phyloP scores from a whole-genome alignment of 2,797 vertebrate species.

The Leontocebus nigricollis region DNA sequence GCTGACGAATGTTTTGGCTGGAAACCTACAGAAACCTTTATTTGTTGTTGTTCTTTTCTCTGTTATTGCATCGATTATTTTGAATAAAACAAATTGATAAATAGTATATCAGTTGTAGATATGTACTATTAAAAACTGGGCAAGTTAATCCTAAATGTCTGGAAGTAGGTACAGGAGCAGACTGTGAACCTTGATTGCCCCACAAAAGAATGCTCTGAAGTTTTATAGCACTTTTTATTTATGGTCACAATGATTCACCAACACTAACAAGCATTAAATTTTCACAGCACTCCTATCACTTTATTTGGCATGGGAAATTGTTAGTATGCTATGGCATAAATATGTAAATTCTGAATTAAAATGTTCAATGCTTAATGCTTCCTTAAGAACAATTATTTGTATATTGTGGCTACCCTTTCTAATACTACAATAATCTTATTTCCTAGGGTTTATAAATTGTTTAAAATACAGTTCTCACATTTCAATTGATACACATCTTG shows the following conservation, averaged over 20 bases:
- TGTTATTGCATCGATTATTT: neutral
- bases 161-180: constrained; percentile 13
- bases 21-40: neutral
- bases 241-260: constrained; percentile 60
- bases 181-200: constrained; percentile 52
- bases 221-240: constrained; percentile 76
- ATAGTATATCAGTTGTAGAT: neutral
- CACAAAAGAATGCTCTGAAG: constrained; percentile 72
- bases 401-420: neutral
- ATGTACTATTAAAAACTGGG: neutral
- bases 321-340: constrained; percentile 24
- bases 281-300: constrained; percentile 49
- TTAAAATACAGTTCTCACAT: constrained; percentile 49
- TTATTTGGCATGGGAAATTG: constrained; percentile 50
- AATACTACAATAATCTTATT: constrained; percentile 17
- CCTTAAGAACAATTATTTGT: neutral
- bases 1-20: neutral
- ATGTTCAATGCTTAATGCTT: neutral
- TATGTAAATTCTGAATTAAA: constrained; percentile 45
- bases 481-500: constrained; percentile 49
- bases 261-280: constrained; percentile 66
- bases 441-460: neutral
- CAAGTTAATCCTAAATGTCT: neutral
- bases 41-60: neutral
- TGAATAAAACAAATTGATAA: constrained; percentile 16